These are phyloP conservation scores for Microctonus hyperodae DNA, from an alignment of 2,888 invertebrate genomes.

Conservation along the genomic window DNA sequence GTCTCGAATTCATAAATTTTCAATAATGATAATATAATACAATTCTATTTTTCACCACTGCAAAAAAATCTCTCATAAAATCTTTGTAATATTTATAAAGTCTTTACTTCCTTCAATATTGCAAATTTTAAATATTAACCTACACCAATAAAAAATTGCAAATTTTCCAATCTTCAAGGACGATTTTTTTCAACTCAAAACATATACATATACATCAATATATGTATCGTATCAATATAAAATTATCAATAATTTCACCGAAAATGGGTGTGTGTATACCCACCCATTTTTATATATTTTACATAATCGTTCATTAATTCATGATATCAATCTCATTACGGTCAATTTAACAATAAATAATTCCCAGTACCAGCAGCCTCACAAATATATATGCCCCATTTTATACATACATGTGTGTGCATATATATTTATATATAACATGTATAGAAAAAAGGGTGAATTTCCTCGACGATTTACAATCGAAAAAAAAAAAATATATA, in stretches of 20 bases:
- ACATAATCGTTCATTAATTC: slow-evolving; percentile 14
- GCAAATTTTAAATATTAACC: too few relatives aligned
- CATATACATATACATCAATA: neutral
- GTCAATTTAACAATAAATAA: slow-evolving; percentile 22
- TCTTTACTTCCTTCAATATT: too few relatives aligned
- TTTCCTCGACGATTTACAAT: slow-evolving; percentile 26
- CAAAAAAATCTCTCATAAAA: too few relatives aligned
- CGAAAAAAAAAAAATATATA: slow-evolving; percentile 8
- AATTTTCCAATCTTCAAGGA: too few relatives aligned
- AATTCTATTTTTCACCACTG: neutral
- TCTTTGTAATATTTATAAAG: too few relatives aligned
- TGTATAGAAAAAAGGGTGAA: neutral
- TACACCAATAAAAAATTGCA: too few relatives aligned
- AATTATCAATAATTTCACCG: neutral
- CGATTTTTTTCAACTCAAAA: too few relatives aligned
- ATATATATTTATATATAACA: neutral
- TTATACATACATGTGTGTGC: too few relatives aligned
- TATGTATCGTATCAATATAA: neutral
- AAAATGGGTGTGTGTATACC: neutral
- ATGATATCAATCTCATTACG: slow-evolving; percentile 23
- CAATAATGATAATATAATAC: neutral
- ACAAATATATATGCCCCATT: too few relatives aligned
- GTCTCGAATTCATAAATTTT: neutral
- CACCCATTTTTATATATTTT: slow-evolving; percentile 3
- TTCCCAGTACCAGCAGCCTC: slow-evolving; percentile 9